Evolutionary conservation across 2,113 vertebrate species (phyloP), one percentile per base, ranked within the genome.

Genomic region (Gallinago media): DNA sequence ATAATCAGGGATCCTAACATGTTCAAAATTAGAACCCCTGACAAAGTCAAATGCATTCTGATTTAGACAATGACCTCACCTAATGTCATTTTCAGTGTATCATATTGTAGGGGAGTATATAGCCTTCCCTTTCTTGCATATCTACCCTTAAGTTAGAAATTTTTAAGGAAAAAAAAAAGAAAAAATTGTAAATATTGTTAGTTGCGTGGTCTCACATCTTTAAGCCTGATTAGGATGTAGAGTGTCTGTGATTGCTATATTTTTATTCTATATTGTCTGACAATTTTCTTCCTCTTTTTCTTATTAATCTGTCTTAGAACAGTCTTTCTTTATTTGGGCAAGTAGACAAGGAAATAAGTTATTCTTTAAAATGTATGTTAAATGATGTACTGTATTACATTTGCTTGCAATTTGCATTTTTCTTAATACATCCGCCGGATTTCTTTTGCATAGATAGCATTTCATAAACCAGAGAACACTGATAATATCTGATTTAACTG

Each of bases 1-100:
- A 98, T 98, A 98, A 98, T 97, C 95, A 97, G 89, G 94, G 94
- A 97, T 97, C 79, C 90, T 97, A 97, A 95, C 97, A 96, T 96
- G 92, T 96, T 97, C 97, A 97, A 98, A 97, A 98, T 97, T 98
- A 96, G 97, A 97, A 85, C 92, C 83, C 59, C 91, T 96, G 97
- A 97, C 96, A 97, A 96, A 98, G 94, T 97, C 95, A 98, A 97
- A 98, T 98, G 96, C 77, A 85, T 97, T 97, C 92, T 97, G 96
- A 95, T 98, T 98, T 97, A 97, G 98, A 97, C 92, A 95, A 96
- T 98, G 97, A 98, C 97, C 97, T 97, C 94, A 96, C 70, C 89
- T 97, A 97, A 97, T 98, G 95, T 96, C 93, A 92, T 92, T 98
- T 96, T 96, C 89, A 97, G 88, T 94, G 92, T 95, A 96, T 93